Evolutionary conservation across 2,888 invertebrate species (phyloP).

Genomic region (Ecdyonurus torrentis): DNA sequence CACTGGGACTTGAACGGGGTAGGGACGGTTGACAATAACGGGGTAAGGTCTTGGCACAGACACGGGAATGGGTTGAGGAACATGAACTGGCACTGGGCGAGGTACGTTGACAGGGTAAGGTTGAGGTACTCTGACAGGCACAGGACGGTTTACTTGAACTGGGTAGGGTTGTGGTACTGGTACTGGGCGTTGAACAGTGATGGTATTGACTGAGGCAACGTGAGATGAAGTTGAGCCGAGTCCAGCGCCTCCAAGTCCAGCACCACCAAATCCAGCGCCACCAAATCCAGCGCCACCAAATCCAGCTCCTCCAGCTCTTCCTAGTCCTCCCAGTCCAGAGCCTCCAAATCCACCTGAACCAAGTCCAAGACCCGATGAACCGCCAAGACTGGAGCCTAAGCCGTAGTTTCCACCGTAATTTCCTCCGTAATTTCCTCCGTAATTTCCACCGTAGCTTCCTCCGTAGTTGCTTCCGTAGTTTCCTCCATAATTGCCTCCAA

Average conservation of each 20-base stretch:
- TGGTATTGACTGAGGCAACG: slow-evolving; percentile 3
- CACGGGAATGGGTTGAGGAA: slow-evolving; percentile 6
- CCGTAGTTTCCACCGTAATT: background rate
- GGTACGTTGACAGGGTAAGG: slow-evolving; percentile 6
- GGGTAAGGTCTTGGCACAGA: slow-evolving; percentile 6
- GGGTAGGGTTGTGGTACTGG: slow-evolving; percentile 9
- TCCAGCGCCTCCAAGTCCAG: background rate
- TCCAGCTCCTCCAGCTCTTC: background rate
- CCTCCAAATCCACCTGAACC: background rate
- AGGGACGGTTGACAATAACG: slow-evolving; percentile 6
- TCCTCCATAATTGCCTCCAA: background rate
- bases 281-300: background rate
- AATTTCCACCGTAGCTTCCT: background rate
- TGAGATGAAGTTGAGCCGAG: background rate
- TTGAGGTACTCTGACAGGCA: slow-evolving; percentile 2
- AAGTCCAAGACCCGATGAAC: background rate
- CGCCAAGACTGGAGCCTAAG: background rate
- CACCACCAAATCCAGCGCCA: background rate
- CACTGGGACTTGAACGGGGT: slow-evolving; percentile 4
- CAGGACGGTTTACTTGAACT: slow-evolving; percentile 5
- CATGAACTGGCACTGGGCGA: slow-evolving; percentile 6
- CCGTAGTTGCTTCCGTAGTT: background rate
- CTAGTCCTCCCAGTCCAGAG: background rate
- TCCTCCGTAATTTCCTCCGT: background rate
- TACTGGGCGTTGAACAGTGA: slow-evolving; percentile 4